Base-by-base conservation (phyloP, 1,140 invertebrate genomes). In the Mactra quadrangularis region DNA sequence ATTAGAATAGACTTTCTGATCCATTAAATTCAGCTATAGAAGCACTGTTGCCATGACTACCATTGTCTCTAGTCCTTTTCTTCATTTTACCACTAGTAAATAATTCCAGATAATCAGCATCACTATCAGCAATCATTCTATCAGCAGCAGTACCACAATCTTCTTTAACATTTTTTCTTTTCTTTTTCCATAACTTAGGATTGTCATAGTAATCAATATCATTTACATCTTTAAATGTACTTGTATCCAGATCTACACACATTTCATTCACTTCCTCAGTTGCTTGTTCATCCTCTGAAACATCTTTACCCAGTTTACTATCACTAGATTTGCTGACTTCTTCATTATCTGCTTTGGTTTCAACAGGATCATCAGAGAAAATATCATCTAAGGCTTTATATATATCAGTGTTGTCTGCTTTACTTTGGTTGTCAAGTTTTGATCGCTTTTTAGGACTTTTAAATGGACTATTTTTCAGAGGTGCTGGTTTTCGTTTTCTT, bases 181-280 rank as follows among this genome's bases (percentile, higher is more conserved):
- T 70, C 33, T 45, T 55, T 22, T 57, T 55, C 64, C 77, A 70
- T 11, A 81, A 33, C 71, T 50, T 70, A 9, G 64, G 77, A 60
- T 81, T 52, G 55, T 81, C 77, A 70, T 71, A 81, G 22, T 33
- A 70, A 41, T 81, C 77, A 33, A 59, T 31, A 6, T 41, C 38
- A 60, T 60, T 57, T 29, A 57, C 64, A 81, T 81, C 66, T 31
- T 81, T 81, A 7, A 81, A 47, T 22, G 77, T 81, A 60, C 66
- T 81, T 7, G 9, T 52, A 7, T 81, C 64, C 13, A 81, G 38
- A 22, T 68, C n/a, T 19, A 70, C 29, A 35, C 35, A 22, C 13
- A 3, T 6, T 0, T 66, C 62, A 19, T 17, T 0, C 17, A 60
- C 76, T 19, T 66, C 52, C 7, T 22, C 45, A 50, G 66, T 22